Evolutionary conservation across 2,113 vertebrate species (phyloP).

Genomic region (Tetrao urogallus): DNA sequence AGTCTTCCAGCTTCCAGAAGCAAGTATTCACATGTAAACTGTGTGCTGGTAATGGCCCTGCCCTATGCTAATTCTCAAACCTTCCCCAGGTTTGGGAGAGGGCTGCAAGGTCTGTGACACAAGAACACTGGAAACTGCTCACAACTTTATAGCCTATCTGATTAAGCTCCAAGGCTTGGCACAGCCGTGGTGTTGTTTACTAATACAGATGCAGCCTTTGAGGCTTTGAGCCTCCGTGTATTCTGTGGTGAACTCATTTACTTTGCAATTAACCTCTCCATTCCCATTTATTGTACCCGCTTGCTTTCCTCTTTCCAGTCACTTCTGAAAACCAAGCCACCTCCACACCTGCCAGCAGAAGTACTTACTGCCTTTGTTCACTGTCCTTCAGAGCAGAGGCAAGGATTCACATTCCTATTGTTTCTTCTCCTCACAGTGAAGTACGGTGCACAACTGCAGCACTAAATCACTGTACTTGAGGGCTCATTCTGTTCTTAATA

Average conservation of each 20-base stretch:
- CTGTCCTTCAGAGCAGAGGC: slow-evolving; percentile 15
- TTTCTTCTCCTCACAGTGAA: background rate
- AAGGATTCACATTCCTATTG: slow-evolving; percentile 4
- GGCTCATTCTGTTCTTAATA: slow-evolving; percentile 22
- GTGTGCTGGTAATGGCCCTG: background rate
- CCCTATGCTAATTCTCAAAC: background rate
- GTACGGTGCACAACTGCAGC: background rate
- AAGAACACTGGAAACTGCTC: background rate
- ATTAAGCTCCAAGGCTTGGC: background rate
- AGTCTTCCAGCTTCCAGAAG: background rate
- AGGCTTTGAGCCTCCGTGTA: background rate
- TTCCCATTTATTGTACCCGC: background rate
- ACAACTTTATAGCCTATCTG: background rate
- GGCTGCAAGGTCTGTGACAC: background rate
- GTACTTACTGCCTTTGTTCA: background rate
- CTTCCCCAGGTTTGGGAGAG: background rate
- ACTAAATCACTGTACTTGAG: slow-evolving; percentile 28
- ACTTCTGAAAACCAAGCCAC: background rate
- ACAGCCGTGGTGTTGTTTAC: background rate
- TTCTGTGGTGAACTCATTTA: slow-evolving; percentile 9
- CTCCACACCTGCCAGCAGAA: background rate
- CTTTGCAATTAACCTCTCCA: slow-evolving; percentile 12
- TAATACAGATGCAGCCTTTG: background rate
- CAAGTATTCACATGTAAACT: background rate
- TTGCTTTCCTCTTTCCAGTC: background rate